Evolutionary conservation across 2,113 vertebrate species (phyloP), one percentile per base, ranked within the genome.

Genomic region (Heloderma charlesbogerti): DNA sequence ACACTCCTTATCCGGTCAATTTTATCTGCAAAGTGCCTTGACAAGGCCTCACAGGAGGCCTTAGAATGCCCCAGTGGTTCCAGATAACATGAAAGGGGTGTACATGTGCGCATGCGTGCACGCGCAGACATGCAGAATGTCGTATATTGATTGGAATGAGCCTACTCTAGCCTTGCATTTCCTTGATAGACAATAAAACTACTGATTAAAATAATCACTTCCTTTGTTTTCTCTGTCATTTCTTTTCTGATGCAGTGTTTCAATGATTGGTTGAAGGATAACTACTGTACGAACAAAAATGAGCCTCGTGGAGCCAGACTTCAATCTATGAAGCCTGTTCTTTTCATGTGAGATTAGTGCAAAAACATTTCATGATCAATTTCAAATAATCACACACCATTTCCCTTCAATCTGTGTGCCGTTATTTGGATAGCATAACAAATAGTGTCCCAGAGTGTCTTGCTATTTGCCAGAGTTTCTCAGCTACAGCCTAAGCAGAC

Each of bases 321-420:
- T 88, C 48, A 34, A 90, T 94, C 69, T 81, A 15, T 66, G 6
- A n/a, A 75, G 67, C n/a, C 60, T 84, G 10, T 40, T 54, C 1
- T 91, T 94, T 92, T 8, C 2, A 84, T 90, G 74, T 87, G 15
- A 88, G 12, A 78, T 82, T 89, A 81, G 43, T 51, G 71, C 63
- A 87, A 67, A 79, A 92, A 27, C 69, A 3, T 90, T 86, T 88
- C 34, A 15, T 84, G 85, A 92, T 91, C 79, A 67, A 88, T 93
- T 94, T 94, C 34, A 94, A 93, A 89, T 75, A 12, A 92, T 82
- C 75, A 86, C 82, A 92, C 25, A 81, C 84, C 0, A 37, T 89
- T 94, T 95, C n/a, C 91, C 27, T 86, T 29, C 71, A 92, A 88
- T 93, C 75, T 91, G 0, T 31, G 71, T 71, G 43, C 60, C 87